A percentile compares a stretch with the other conserved stretches of the same genome.
Conservation (phyloP, 2,113 vertebrate genomes). For the Nyctereutes procyonoides region DNA sequence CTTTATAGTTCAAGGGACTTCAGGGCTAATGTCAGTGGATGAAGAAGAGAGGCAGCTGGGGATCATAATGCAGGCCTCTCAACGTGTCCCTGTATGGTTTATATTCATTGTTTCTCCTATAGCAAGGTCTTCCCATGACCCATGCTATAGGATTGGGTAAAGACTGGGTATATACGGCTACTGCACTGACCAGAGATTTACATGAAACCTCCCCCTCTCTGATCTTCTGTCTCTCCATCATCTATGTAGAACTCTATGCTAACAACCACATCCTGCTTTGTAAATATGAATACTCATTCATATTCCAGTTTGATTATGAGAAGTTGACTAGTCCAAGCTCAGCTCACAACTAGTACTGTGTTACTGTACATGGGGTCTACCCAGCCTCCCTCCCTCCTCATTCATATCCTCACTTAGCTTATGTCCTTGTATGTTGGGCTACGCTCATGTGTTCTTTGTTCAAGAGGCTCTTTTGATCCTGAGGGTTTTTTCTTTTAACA, state of each 20-base stretch:
- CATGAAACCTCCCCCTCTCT: neutral
- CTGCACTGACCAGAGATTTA: neutral
- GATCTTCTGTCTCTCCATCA: neutral
- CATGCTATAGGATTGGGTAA: neutral
- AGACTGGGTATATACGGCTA: neutral
- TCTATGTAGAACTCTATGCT: neutral
- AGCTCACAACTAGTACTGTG: neutral
- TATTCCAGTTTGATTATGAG: neutral
- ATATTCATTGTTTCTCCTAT: neutral
- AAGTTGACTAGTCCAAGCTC: neutral
- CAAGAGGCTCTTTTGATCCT: neutral
- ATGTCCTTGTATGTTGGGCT: neutral
- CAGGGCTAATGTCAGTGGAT: accelerated
- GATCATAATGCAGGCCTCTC: neutral
- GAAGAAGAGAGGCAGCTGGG: neutral
- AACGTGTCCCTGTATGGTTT: neutral
- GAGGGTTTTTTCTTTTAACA: neutral
- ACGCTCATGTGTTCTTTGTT: neutral
- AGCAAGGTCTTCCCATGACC: neutral
- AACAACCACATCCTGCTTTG: neutral
- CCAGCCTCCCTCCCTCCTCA: neutral
- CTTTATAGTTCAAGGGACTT: neutral
- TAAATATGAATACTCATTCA: neutral
- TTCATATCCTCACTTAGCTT: neutral
- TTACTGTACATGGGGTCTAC: accelerated